Percentiles rank a stretch among this genome's conserved stretches.
phyloP scores from a whole-genome alignment of 2,797 vertebrate genomes.

The Acrossocheilus wenchowensis region DNA sequence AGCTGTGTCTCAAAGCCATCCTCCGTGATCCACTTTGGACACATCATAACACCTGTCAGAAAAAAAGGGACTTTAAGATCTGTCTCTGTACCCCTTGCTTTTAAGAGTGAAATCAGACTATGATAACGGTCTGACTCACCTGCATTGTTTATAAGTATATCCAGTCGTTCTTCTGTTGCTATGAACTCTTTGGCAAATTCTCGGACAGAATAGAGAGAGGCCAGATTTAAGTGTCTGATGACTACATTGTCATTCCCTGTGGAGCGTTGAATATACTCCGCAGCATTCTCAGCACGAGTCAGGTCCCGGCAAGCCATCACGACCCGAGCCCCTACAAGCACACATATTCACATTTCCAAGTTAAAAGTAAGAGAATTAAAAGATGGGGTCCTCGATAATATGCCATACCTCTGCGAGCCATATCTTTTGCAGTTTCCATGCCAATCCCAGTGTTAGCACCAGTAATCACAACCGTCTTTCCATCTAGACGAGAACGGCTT shows the following conservation, averaged over 20 bases:
- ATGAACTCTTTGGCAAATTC: slow-evolving; percentile 74
- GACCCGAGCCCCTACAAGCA: slow-evolving; percentile 73
- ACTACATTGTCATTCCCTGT: slow-evolving; percentile 78
- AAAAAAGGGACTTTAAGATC: slow-evolving; percentile 4
- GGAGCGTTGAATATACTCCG: slow-evolving; percentile 66
- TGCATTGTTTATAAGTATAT: slow-evolving; percentile 82
- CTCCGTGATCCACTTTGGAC: slow-evolving; percentile 77
- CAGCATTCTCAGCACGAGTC: slow-evolving; percentile 68
- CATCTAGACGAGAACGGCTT: slow-evolving; percentile 77
- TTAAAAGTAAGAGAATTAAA: neutral
- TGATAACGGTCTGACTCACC: slow-evolving; percentile 61
- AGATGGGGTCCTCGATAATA: neutral
- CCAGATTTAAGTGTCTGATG: slow-evolving; percentile 75
- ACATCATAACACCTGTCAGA: slow-evolving; percentile 81
- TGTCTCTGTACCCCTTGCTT: neutral
- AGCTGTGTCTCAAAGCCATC: slow-evolving; percentile 81
- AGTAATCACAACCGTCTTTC: slow-evolving; percentile 88
- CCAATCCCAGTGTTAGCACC: slow-evolving; percentile 93
- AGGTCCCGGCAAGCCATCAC: slow-evolving; percentile 81
- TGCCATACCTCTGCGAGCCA: slow-evolving; percentile 84
- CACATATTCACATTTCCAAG: slow-evolving; percentile 12
- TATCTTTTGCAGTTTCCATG: slow-evolving; percentile 87
- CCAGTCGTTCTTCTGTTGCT: slow-evolving; percentile 74
- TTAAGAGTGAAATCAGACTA: neutral
- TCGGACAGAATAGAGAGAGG: slow-evolving; percentile 72